Percentiles rank a stretch among this genome's conserved stretches.
phyloP scores from a whole-genome alignment of 2,888 invertebrate species.

The Urechis unicinctus region DNA sequence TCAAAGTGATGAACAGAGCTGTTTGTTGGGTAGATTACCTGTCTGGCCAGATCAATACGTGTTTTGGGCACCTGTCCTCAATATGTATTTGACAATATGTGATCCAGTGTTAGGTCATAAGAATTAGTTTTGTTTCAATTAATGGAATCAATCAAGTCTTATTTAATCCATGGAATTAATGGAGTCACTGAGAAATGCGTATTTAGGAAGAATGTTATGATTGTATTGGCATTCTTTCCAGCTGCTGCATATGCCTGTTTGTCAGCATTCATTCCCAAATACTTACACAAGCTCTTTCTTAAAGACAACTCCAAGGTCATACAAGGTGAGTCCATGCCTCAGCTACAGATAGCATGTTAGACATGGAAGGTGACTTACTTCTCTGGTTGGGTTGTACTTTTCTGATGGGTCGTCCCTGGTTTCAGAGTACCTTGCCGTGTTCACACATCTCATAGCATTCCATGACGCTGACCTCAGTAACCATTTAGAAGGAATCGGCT shows the following conservation, averaged over 20 bases:
- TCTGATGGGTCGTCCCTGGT: too few relatives aligned
- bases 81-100: too few relatives aligned
- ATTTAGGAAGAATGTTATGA: too few relatives aligned
- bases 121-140: too few relatives aligned
- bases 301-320: slow-evolving; percentile 95
- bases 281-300: slow-evolving; percentile 91
- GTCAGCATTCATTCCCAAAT: slow-evolving; percentile 91
- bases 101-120: too few relatives aligned
- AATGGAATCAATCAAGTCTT: too few relatives aligned
- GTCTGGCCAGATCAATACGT: too few relatives aligned
- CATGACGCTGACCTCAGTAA: slow-evolving; percentile 88
- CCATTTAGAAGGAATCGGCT: slow-evolving; percentile 85
- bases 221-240: slow-evolving; percentile 52
- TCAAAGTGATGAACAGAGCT: background rate
- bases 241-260: slow-evolving; percentile 91
- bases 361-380: background rate
- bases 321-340: slow-evolving; percentile 62
- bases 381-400: too few relatives aligned
- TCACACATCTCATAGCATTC: slow-evolving; percentile 91
- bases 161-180: too few relatives aligned
- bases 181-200: too few relatives aligned
- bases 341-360: too few relatives aligned
- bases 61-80: too few relatives aligned
- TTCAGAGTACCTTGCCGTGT: slow-evolving; percentile 87
- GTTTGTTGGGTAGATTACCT: background rate